Base-by-base conservation (phyloP, 2,888 invertebrate genomes). In the Ceriagrion tenellum region DNA sequence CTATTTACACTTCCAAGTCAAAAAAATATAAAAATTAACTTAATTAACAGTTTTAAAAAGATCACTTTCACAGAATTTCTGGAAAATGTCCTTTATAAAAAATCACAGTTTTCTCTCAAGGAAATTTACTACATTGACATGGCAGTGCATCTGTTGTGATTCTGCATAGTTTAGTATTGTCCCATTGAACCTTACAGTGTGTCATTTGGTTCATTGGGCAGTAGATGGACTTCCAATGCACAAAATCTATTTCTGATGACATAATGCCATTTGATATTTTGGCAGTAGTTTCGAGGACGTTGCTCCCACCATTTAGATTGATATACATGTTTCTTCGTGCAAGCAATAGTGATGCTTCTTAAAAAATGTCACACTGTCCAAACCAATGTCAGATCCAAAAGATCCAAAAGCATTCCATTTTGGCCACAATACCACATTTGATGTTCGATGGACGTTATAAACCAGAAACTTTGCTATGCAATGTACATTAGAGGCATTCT, bases 51-150 rank as follows among this genome's bases (percentile, higher is more conserved):
- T 74, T 89, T 93, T 93, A 47, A 93, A 93, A 93, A 74, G 74
- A 30, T 13, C 10, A 69, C 74, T 93, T n/a, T 93, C 47, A 40
- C 47, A 93, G 69, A 89, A 93, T 26, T 47, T 26, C 69, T 69
- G 16, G 69, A 69, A 74, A 93, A 93, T 69, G 35, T n/a, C 18
- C 93, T 69, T 93, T 93, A 26, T 69, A 93, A 91, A 47, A 91
- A 93, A 93, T 93, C 93, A 93, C 93, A 93, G 93, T 93, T 93
- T 93, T 55, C 47, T 63, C 69, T 35, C 93, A 93, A 93, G 93
- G 93, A 93, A 93, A 93, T 40, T 69, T 93, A 93, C 93, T 93
- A 93, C 23, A 30, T 40, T 93, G 93, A 93, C 74, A 93, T 93
- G 93, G 93, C 40, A 74, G 93, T 93, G 69, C 93, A 93, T 69